A percentile compares a stretch with the other conserved stretches of the same genome.
Conservation (phyloP, 2,113 vertebrate genomes). For the Oplegnathus fasciatus region DNA sequence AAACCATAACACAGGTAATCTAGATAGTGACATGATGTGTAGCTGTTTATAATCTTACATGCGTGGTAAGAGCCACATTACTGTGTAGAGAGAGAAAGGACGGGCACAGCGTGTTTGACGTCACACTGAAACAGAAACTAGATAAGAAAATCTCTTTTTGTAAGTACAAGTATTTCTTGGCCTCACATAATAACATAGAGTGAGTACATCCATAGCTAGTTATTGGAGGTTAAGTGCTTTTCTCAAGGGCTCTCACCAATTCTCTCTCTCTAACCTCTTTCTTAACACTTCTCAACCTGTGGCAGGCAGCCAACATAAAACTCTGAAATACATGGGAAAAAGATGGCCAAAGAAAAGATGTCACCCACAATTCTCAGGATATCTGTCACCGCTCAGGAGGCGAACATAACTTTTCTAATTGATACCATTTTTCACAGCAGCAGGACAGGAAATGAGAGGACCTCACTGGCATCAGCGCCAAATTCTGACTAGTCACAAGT, state of each 20-base stretch:
- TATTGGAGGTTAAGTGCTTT: constrained; percentile 19
- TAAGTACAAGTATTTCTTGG: background rate
- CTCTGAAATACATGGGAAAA: background rate
- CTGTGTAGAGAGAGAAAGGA: background rate
- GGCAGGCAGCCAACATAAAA: constrained; percentile 14
- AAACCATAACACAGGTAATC: background rate
- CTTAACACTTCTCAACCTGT: constrained; percentile 9
- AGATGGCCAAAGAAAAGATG: background rate
- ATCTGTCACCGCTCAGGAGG: constrained; percentile 2
- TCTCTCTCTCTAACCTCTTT: background rate
- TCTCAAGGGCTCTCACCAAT: constrained; percentile 23
- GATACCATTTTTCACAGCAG: background rate
- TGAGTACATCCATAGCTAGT: background rate
- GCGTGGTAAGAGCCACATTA: background rate
- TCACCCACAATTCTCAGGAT: background rate
- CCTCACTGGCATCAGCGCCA: background rate
- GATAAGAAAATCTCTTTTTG: background rate
- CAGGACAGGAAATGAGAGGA: constrained; percentile 16
- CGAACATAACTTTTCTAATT: background rate
- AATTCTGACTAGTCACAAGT: constrained; percentile 1
- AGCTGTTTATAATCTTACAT: too few relatives aligned
- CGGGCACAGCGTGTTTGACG: background rate
- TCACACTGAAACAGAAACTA: background rate
- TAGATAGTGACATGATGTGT: background rate
- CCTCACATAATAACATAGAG: background rate